Conservation (phyloP, 1,140 invertebrate genomes). For the Hestina assimilis region DNA sequence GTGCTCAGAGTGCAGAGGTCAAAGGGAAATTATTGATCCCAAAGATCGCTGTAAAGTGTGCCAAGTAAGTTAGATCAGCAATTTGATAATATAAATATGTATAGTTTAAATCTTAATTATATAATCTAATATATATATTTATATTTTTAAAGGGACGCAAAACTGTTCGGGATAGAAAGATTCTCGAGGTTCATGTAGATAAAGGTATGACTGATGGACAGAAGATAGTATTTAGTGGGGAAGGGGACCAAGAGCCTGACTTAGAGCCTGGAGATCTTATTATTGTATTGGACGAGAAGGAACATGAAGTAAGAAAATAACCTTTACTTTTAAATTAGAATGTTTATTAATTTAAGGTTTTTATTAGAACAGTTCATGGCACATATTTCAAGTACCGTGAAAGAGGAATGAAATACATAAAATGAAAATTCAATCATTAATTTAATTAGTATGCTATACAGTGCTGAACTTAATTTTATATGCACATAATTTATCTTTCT, state of each 20-base stretch:
- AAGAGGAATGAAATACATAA: too few relatives aligned
- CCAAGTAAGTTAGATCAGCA: slow-evolving; percentile 64
- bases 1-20: slow-evolving; percentile 93
- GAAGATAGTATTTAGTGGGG: slow-evolving; percentile 95
- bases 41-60: slow-evolving; percentile 97
- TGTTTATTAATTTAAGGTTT: too few relatives aligned
- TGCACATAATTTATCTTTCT: too few relatives aligned
- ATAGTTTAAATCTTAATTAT: not conserved
- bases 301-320: slow-evolving; percentile 82
- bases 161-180: slow-evolving; percentile 94
- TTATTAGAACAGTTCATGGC: too few relatives aligned
- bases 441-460: too few relatives aligned
- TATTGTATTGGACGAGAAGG: slow-evolving; percentile 98
- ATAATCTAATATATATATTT: slow-evolving; percentile 9
- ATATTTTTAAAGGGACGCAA: slow-evolving; percentile 85
- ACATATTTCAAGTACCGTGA: too few relatives aligned
- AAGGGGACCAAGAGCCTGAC: slow-evolving; percentile 98
- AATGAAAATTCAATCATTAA: too few relatives aligned
- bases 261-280: slow-evolving; percentile 97
- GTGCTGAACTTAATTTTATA: too few relatives aligned
- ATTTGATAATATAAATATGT: not conserved
- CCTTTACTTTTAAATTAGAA: not conserved
- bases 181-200: slow-evolving; percentile 98
- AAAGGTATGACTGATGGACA: slow-evolving; percentile 99
- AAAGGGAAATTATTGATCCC: slow-evolving; percentile 90